A percentile compares a stretch with the other conserved stretches of the same genome.
Evolutionary conservation across 2,797 vertebrate species (phyloP).

Genomic region (Coilia nasus): DNA sequence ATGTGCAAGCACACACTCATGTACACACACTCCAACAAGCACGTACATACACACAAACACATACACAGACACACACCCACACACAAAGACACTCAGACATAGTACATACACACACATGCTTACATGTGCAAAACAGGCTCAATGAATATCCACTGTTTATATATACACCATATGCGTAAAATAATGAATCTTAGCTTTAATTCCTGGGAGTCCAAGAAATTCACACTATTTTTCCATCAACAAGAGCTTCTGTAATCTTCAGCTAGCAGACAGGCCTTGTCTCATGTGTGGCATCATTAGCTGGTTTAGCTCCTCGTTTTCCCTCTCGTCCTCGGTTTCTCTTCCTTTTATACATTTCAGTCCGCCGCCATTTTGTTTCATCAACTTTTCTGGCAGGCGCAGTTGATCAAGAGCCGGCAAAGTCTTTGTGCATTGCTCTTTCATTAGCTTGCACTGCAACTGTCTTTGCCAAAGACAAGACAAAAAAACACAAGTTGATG

Average conservation of each 20-base stretch:
- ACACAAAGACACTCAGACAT: background rate
- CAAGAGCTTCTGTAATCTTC: background rate
- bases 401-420: slow-evolving; percentile 63
- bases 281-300: slow-evolving; percentile 2
- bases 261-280: background rate
- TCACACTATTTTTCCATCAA: background rate
- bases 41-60: background rate
- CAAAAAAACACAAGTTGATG: slow-evolving; percentile 32
- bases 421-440: slow-evolving; percentile 47
- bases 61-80: background rate
- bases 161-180: background rate
- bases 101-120: background rate
- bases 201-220: background rate
- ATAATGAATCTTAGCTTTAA: background rate
- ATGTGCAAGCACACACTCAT: slow-evolving; percentile 36
- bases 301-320: background rate
- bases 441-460: slow-evolving; percentile 57
- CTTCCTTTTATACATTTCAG: background rate
- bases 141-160: background rate
- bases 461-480: slow-evolving; percentile 52
- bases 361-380: background rate
- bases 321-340: background rate
- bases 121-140: background rate
- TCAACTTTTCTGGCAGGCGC: slow-evolving; percentile 54
- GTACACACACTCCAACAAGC: background rate